Evolutionary conservation across 2,113 vertebrate species (phyloP).

Genomic region (Octodon degus): DNA sequence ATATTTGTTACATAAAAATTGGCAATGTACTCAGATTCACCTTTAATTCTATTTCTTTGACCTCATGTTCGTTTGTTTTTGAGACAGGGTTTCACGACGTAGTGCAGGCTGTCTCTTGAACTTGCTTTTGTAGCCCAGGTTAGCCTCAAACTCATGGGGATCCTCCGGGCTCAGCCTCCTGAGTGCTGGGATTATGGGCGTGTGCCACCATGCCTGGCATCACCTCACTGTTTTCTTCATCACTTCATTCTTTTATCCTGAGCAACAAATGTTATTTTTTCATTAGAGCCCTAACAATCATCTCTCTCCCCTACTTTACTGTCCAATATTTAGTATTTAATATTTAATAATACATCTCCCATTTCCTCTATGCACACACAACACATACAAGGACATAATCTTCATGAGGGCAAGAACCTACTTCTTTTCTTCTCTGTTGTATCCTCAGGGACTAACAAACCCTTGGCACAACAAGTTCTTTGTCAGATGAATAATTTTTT

Average conservation of each 20-base stretch:
- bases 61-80: neutral
- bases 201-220: neutral
- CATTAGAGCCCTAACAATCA: neutral
- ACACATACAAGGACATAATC: neutral
- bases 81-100: neutral
- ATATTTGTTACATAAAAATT: neutral
- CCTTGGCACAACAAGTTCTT: neutral
- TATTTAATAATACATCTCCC: neutral
- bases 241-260: neutral
- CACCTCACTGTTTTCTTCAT: neutral
- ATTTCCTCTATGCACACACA: neutral
- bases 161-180: neutral
- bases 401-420: neutral
- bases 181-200: neutral
- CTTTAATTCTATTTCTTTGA: neutral
- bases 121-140: neutral
- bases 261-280: slow-evolving; percentile 13
- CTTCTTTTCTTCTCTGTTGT: neutral
- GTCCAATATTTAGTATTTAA: neutral
- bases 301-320: neutral
- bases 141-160: neutral
- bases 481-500: neutral
- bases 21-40: neutral
- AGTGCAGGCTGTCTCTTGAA: neutral
- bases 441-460: neutral